phyloP scores from a whole-genome alignment of 1,140 invertebrate species.

The Ephestia elutella region DNA sequence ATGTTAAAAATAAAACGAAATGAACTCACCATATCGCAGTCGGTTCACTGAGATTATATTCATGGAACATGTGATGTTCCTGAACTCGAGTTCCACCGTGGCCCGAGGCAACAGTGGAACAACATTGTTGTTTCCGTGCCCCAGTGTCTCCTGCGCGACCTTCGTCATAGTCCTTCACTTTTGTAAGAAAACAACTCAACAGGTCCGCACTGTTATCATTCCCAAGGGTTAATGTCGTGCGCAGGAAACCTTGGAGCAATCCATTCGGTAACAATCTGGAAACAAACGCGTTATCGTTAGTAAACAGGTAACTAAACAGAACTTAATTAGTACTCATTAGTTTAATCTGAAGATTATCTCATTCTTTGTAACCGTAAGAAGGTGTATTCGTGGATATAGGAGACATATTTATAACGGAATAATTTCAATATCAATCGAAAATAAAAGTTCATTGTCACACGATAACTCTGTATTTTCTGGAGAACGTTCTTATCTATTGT shows the following conservation, averaged over 20 bases:
- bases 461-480: no score
- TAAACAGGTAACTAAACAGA: background rate
- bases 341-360: no score
- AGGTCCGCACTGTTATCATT: background rate
- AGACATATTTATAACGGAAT: no score
- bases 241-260: background rate
- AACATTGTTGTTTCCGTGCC: conserved; percentile 58
- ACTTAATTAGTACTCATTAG: no score
- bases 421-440: no score
- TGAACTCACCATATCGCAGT: conserved; percentile 54
- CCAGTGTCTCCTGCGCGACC: conserved; percentile 22
- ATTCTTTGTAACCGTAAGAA: no score
- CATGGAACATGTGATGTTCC: conserved; percentile 80
- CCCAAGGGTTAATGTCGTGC: background rate
- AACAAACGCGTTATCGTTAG: background rate
- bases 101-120: conserved; percentile 61
- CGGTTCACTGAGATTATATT: conserved; percentile 48
- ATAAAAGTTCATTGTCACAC: no score
- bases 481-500: no score
- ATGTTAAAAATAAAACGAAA: background rate
- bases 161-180: background rate
- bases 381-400: no score
- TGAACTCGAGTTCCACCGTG: conserved; percentile 80
- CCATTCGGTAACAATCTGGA: conserved; percentile 11
- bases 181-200: background rate